Conservation (phyloP, 2,113 vertebrate species). For the Apodemus sylvaticus region DNA sequence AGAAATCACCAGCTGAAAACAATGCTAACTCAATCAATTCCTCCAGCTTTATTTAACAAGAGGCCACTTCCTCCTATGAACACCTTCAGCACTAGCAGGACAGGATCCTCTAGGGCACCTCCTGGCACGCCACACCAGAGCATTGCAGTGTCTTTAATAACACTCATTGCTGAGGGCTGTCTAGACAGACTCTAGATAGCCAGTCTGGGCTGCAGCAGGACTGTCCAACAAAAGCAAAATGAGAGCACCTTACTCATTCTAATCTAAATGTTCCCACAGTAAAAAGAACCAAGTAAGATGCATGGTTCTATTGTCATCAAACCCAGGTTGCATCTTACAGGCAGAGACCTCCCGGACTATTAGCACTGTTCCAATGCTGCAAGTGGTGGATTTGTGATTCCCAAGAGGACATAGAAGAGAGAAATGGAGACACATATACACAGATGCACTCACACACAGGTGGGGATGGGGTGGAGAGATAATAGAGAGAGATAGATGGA, state of each 20-base stretch:
- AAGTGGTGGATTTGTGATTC: background rate
- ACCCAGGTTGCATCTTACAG: background rate
- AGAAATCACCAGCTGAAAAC: background rate
- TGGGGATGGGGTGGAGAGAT: background rate
- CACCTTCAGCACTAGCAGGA: background rate
- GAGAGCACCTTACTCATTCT: background rate
- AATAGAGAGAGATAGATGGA: too few species aligned
- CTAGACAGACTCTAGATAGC: background rate
- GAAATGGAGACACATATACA: background rate
- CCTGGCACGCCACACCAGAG: background rate
- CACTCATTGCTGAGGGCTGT: background rate
- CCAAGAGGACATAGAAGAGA: background rate
- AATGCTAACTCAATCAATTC: background rate
- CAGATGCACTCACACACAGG: background rate
- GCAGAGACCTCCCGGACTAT: background rate
- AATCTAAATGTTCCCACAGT: background rate
- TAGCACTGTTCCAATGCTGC: background rate
- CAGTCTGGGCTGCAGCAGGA: background rate
- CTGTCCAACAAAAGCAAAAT: background rate
- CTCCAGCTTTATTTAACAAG: background rate
- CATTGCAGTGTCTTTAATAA: slow-evolving; percentile 11
- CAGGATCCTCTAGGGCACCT: background rate
- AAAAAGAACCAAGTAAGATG: background rate
- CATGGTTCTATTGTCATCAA: background rate
- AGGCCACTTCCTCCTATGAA: slow-evolving; percentile 40